phyloP scores from a whole-genome alignment of 53 echinoderm and acorn worm genomes.

The Crossaster papposus region DNA sequence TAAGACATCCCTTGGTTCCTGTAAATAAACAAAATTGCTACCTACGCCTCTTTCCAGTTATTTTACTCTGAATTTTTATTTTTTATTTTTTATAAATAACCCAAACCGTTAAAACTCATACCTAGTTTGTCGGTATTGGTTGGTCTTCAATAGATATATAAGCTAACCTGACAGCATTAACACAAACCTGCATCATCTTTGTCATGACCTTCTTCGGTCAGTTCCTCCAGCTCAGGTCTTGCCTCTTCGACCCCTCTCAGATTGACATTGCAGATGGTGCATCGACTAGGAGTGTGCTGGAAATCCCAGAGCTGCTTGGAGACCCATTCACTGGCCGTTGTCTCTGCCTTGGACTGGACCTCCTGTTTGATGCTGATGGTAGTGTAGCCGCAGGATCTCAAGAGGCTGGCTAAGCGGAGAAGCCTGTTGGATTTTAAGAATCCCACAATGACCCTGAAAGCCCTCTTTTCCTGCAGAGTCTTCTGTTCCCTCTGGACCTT shows the following conservation, averaged over 20 bases:
- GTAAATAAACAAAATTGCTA: no score
- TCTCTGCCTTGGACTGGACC: background rate
- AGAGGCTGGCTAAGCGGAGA: slow-evolving; percentile 30
- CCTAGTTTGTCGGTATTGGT: no score
- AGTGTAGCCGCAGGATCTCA: slow-evolving; percentile 3
- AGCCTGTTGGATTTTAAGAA: slow-evolving; percentile 2
- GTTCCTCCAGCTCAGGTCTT: background rate
- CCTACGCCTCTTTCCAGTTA: no score
- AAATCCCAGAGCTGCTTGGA: slow-evolving; percentile 30
- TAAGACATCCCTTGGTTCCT: no score
- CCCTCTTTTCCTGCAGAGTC: slow-evolving; percentile 12
- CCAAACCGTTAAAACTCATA: no score
- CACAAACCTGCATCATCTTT: slow-evolving; percentile 15
- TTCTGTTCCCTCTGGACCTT: slow-evolving; percentile 31
- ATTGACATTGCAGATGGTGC: slow-evolving; percentile 29
- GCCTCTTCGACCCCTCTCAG: background rate
- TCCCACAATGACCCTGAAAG: slow-evolving; percentile 9
- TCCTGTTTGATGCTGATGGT: background rate
- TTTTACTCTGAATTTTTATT: no score
- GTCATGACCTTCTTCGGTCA: background rate
- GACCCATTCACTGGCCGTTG: slow-evolving; percentile 24
- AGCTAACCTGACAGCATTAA: background rate
- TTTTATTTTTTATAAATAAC: no score
- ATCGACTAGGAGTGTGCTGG: background rate
- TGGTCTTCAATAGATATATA: background rate